phyloP scores from a whole-genome alignment of 1,140 invertebrate species.

The Cydia splendana region DNA sequence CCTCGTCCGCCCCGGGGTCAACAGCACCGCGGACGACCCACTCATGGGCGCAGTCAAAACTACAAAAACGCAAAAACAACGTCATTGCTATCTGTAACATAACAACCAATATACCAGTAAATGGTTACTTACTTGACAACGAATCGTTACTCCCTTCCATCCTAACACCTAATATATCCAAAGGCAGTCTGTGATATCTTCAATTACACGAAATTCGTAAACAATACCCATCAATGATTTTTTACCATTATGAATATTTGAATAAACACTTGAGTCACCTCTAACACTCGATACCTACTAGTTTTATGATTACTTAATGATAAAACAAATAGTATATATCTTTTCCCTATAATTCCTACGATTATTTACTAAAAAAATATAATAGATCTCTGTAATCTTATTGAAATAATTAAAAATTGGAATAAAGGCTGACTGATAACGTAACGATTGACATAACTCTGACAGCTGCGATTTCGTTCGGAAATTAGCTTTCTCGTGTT shows the following conservation, averaged over 20 bases:
- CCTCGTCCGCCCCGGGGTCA: slow-evolving; percentile 86
- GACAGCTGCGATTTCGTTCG: slow-evolving; percentile 25
- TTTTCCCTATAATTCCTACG: background rate
- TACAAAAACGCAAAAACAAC: slow-evolving; percentile 33
- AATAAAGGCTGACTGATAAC: slow-evolving; percentile 31
- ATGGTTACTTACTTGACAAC: slow-evolving; percentile 56
- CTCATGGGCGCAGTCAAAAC: slow-evolving; percentile 56
- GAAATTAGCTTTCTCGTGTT: background rate
- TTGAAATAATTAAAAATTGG: slow-evolving; percentile 29
- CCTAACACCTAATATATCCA: slow-evolving; percentile 7
- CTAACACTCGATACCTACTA: slow-evolving; percentile 4
- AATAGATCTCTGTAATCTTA: slow-evolving; percentile 19
- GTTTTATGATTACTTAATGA: background rate
- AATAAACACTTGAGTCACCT: slow-evolving; percentile 24
- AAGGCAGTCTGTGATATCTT: slow-evolving; percentile 26
- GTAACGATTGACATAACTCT: slow-evolving; percentile 32
- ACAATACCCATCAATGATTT: slow-evolving; percentile 30
- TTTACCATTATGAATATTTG: slow-evolving; percentile 31
- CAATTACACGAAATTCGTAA: slow-evolving; percentile 26
- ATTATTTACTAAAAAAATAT: slow-evolving; percentile 16
- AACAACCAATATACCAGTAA: slow-evolving; percentile 17
- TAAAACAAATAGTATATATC: background rate
- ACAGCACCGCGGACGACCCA: slow-evolving; percentile 81
- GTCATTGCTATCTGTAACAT: background rate
- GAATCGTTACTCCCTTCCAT: slow-evolving; percentile 73